phyloP scores from a whole-genome alignment of 2,113 vertebrate genomes.

The Neodon shergylaensis region DNA sequence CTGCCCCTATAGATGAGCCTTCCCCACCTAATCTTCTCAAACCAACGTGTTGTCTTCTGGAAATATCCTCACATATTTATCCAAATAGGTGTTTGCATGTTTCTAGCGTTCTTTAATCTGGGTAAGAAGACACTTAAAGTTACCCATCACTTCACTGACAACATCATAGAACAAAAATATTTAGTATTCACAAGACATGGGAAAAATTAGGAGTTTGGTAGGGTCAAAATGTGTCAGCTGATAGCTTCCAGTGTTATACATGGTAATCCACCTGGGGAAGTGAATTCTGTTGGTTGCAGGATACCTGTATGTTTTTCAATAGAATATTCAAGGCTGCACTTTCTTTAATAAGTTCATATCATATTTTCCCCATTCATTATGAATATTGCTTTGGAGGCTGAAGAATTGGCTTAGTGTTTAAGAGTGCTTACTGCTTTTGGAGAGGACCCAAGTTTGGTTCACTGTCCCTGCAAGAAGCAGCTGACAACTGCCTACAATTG shows the following conservation, averaged over 20 bases:
- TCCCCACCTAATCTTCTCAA: rapidly evolving
- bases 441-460: background rate
- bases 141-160: background rate
- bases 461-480: too few relatives aligned
- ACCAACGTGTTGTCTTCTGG: background rate
- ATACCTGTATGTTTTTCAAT: background rate
- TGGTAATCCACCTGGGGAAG: too few relatives aligned
- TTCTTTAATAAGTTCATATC: background rate
- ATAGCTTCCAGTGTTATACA: background rate
- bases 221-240: background rate
- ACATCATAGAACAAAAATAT: background rate
- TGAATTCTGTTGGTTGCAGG: background rate
- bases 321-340: background rate
- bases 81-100: too few relatives aligned
- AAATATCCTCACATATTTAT: background rate
- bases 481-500: too few relatives aligned
- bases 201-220: background rate
- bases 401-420: background rate
- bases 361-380: background rate
- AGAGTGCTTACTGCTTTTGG: background rate
- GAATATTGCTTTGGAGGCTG: background rate
- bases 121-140: background rate
- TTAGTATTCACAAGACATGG: background rate
- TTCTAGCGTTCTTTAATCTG: background rate
- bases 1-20: too few relatives aligned